Evolutionary conservation across 2,888 invertebrate genomes (phyloP).

Genomic region (Acronicta psi): DNA sequence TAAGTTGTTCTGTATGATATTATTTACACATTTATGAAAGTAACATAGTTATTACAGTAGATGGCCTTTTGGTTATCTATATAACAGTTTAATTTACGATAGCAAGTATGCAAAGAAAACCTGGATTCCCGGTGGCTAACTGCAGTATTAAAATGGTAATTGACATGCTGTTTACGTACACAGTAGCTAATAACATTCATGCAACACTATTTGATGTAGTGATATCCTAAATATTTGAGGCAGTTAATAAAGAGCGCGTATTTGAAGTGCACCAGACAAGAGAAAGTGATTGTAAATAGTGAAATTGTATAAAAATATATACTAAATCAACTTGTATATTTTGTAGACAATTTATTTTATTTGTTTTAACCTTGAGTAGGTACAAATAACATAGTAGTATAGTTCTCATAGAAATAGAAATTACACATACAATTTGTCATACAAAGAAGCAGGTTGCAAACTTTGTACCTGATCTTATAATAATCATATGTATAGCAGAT

Average conservation of each 20-base stretch:
- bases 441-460: too few species aligned
- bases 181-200: background rate
- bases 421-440: too few species aligned
- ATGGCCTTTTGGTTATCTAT: conserved; percentile 22
- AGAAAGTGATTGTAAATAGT: background rate
- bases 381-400: too few species aligned
- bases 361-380: too few species aligned
- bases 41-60: conserved; percentile 5
- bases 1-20: conserved; percentile 16
- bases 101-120: conserved; percentile 80
- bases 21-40: conserved; percentile 16
- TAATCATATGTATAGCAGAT: too few species aligned
- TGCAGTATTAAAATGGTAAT: conserved; percentile 85
- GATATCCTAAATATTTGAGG: background rate
- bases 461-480: too few species aligned
- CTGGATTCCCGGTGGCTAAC: conserved; percentile 80
- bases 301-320: background rate
- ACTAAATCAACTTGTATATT: background rate
- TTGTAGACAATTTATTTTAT: too few species aligned
- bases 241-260: conserved; percentile 6
- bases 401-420: too few species aligned
- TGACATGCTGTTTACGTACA: conserved; percentile 22
- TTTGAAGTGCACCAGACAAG: background rate
- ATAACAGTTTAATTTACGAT: conserved; percentile 15
- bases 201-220: background rate